These are phyloP conservation scores for Eristalinus aeneus DNA, from an alignment of 2,888 invertebrate species.

Conservation along the genomic window DNA sequence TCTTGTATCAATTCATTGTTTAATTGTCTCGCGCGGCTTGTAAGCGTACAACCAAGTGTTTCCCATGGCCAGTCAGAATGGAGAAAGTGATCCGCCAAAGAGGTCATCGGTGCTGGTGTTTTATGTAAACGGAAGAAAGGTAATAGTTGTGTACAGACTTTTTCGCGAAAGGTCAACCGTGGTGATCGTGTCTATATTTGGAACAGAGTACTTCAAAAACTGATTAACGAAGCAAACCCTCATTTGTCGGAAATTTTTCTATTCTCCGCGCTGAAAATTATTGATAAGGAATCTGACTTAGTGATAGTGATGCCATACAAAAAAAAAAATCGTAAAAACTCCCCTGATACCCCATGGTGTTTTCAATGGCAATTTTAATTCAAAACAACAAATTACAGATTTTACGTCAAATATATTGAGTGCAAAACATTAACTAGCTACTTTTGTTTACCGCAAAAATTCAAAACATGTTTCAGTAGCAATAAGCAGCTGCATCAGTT, in stretches of 20 bases:
- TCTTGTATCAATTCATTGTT: not conserved
- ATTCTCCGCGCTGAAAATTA: not conserved
- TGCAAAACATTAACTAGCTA: not conserved
- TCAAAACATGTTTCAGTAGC: not conserved
- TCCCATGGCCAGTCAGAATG: not conserved
- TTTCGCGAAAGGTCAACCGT: not conserved
- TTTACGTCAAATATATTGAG: not conserved
- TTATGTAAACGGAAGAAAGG: slow-evolving; percentile 81
- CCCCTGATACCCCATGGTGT: not conserved
- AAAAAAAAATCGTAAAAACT: not conserved
- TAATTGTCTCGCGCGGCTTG: not conserved
- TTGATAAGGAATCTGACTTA: not conserved
- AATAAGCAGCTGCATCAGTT: not conserved
- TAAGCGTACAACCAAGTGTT: not conserved
- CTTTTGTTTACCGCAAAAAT: not conserved
- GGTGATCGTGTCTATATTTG: not conserved
- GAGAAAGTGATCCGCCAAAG: not conserved
- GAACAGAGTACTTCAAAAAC: not conserved
- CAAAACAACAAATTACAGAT: not conserved
- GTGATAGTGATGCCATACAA: not conserved
- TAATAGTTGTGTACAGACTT: not conserved
- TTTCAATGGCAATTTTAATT: not conserved
- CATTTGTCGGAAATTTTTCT: not conserved
- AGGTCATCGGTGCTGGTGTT: slow-evolving; percentile 77
- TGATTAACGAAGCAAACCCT: not conserved